Percentiles rank a stretch among this genome's conserved stretches.
Conservation (phyloP, 2,797 vertebrate species). For the Vireo griseus region DNA sequence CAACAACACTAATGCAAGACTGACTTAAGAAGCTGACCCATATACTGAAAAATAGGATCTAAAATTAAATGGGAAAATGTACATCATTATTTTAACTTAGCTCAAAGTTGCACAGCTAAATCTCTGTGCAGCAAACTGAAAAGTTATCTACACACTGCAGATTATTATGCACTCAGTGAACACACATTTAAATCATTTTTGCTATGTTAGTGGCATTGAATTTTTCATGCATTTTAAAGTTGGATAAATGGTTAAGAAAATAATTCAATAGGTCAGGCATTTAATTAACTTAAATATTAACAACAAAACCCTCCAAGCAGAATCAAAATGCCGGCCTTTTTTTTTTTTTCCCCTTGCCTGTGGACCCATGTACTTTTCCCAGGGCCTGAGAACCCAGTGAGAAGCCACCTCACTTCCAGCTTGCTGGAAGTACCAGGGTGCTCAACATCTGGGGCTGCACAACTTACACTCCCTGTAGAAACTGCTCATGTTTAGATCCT, state of each 20-base stretch:
- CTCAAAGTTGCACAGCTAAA: conserved; percentile 26
- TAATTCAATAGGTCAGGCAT: conserved; percentile 25
- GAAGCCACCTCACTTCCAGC: background rate
- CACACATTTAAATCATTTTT: conserved; percentile 14
- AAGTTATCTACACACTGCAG: conserved; percentile 15
- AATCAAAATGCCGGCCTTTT: background rate
- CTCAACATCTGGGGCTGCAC: background rate
- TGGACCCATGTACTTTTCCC: background rate
- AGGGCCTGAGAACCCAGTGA: background rate
- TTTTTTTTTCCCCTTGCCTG: background rate
- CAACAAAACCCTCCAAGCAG: conserved; percentile 2
- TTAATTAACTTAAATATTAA: conserved; percentile 44
- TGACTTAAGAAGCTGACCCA: conserved; percentile 27
- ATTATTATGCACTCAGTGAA: conserved; percentile 34
- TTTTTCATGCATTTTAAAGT: conserved; percentile 42
- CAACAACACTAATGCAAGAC: background rate
- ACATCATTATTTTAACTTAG: conserved; percentile 50
- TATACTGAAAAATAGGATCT: conserved; percentile 44
- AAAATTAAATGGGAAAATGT: conserved; percentile 49
- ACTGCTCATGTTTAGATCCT: background rate
- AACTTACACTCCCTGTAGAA: background rate
- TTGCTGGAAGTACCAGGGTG: background rate
- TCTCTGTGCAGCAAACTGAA: conserved; percentile 29
- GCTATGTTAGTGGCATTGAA: background rate
- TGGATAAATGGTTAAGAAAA: conserved; percentile 39